Conservation (phyloP, 2,113 vertebrate genomes). For the Geothlypis trichas region DNA sequence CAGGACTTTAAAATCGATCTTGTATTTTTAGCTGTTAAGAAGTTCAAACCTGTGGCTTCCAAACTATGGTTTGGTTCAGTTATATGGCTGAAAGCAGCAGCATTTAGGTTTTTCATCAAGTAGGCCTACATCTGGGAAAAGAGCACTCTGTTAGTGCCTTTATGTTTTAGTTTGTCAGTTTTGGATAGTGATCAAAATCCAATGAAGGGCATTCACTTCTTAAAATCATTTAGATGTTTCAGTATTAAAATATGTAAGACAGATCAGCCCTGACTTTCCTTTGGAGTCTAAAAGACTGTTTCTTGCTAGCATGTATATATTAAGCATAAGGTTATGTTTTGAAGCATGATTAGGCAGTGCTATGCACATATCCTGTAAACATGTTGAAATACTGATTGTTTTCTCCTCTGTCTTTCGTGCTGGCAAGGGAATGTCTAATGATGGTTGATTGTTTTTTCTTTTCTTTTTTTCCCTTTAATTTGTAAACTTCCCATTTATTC, state of each 20-base stretch:
- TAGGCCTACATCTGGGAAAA: not conserved
- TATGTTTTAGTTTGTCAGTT: not conserved
- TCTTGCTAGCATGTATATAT: constrained; percentile 15
- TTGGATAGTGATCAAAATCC: not conserved
- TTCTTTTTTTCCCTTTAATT: not conserved
- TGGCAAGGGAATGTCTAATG: not conserved
- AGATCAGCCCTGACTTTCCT: not conserved
- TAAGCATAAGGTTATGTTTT: not conserved
- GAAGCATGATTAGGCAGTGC: not conserved
- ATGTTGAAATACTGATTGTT: not conserved
- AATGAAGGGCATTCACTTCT: not conserved
- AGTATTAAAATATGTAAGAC: not conserved
- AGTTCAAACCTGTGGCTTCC: not conserved
- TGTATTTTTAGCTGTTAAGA: not conserved
- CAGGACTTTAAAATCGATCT: not conserved
- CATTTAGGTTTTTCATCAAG: not conserved
- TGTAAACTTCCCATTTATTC: not conserved
- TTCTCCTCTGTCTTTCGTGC: not conserved
- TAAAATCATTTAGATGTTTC: not conserved
- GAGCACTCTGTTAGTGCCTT: constrained; percentile 3
- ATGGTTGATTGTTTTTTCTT: not conserved
- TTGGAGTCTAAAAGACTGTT: not conserved
- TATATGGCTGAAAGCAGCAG: not conserved
- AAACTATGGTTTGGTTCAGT: not conserved
- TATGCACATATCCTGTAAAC: not conserved